Percentiles rank a stretch among this genome's conserved stretches.
Evolutionary conservation across 2,888 invertebrate genomes (phyloP).

Genomic region (Podabrus alpinus): DNA sequence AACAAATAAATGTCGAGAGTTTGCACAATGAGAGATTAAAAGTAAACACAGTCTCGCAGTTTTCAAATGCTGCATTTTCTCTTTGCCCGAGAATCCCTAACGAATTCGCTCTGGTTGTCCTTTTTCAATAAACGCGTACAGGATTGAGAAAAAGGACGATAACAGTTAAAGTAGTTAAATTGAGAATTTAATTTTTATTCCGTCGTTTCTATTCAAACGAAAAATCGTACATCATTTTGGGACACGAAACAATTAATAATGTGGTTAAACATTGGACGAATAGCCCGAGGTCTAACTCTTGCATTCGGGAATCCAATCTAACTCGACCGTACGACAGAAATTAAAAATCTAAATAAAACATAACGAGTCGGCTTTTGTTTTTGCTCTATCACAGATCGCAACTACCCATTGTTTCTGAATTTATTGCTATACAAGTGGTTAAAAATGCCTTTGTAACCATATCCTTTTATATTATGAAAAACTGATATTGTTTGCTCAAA

Average conservation of each 20-base stretch:
- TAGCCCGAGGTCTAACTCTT: conserved; percentile 36
- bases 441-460: conserved; percentile 31
- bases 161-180: conserved; percentile 36
- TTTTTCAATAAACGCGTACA: conserved; percentile 9
- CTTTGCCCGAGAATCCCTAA: conserved; percentile 24
- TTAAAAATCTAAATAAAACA: conserved; percentile 54
- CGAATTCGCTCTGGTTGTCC: conserved; percentile 19
- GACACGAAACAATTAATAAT: conserved; percentile 51
- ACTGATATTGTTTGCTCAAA: conserved; percentile 32
- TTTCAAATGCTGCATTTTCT: conserved; percentile 31
- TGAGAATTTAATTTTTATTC: conserved; percentile 38
- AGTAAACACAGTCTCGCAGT: conserved; percentile 39
- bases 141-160: conserved; percentile 30
- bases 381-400: conserved; percentile 50
- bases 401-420: conserved; percentile 51
- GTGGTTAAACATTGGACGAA: conserved; percentile 49
- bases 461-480: conserved; percentile 32
- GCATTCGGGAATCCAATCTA: conserved; percentile 42
- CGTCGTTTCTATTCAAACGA: conserved; percentile 47
- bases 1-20: conserved; percentile 48
- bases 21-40: conserved; percentile 52
- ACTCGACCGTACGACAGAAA: conserved; percentile 39
- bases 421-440: conserved; percentile 44
- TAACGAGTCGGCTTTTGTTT: conserved; percentile 50
- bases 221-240: conserved; percentile 48